Conservation (phyloP, 2,113 vertebrate genomes). For the Xenopus laevis region DNA sequence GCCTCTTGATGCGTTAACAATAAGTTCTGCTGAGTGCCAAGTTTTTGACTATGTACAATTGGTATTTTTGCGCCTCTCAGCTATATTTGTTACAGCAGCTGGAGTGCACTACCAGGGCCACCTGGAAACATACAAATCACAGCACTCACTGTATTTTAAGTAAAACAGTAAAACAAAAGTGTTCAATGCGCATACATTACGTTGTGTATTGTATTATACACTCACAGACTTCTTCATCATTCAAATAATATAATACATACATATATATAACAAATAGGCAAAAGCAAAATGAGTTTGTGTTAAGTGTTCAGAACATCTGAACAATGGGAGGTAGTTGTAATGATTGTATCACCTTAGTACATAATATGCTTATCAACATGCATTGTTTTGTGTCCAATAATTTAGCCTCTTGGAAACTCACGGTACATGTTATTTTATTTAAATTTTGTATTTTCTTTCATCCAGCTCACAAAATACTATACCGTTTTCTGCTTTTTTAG, state of each 20-base stretch:
- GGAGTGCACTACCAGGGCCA: no score
- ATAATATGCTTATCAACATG: background rate
- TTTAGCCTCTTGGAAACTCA: background rate
- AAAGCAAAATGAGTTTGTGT: background rate
- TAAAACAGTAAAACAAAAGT: no score
- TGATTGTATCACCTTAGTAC: background rate
- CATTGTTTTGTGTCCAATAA: background rate
- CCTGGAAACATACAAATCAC: no score
- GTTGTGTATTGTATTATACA: no score
- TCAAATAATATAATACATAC: background rate
- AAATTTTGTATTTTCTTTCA: constrained; percentile 3
- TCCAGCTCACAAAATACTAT: background rate
- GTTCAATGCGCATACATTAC: no score
- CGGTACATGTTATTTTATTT: background rate
- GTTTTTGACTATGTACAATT: no score
- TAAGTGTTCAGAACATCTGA: background rate
- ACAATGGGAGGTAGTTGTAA: background rate
- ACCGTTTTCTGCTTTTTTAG: constrained; percentile 2
- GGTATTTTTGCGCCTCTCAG: no score
- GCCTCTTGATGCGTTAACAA: no score
- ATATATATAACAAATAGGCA: background rate
- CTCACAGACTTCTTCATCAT: no score
- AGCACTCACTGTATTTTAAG: no score
- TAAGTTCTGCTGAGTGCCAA: no score
- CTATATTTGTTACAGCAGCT: no score